These are phyloP conservation scores for Ceramica pisi DNA, from an alignment of 2,888 invertebrate species.

Conservation along the genomic window DNA sequence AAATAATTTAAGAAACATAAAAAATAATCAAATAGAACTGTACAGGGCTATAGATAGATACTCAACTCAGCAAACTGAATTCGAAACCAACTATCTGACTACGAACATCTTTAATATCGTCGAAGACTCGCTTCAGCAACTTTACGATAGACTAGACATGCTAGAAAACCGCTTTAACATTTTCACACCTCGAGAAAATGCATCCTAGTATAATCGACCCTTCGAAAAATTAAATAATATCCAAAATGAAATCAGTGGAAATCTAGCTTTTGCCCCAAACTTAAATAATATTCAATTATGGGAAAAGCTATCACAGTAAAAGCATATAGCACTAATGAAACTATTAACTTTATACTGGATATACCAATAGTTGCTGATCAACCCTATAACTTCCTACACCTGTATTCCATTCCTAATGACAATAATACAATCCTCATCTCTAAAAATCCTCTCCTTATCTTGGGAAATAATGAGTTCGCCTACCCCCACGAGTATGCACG, in stretches of 20 bases:
- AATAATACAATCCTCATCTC: slow-evolving; percentile 58
- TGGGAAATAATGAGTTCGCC: slow-evolving; percentile 66
- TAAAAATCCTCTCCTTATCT: slow-evolving; percentile 61
- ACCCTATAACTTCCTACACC: slow-evolving; percentile 54
- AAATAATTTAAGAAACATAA: slow-evolving; percentile 4
- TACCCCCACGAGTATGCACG: slow-evolving; percentile 62
- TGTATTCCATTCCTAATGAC: slow-evolving; percentile 61
- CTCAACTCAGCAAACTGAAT: slow-evolving; percentile 12
- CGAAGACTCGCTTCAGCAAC: slow-evolving; percentile 33
- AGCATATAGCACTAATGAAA: slow-evolving; percentile 55
- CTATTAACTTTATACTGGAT: slow-evolving; percentile 59
- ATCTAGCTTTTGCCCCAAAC: slow-evolving; percentile 11
- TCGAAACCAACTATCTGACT: slow-evolving; percentile 34
- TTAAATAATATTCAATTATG: slow-evolving; percentile 11
- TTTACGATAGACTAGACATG: slow-evolving; percentile 40
- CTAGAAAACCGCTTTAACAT: slow-evolving; percentile 43
- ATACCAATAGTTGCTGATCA: slow-evolving; percentile 59
- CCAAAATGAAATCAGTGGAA: slow-evolving; percentile 33
- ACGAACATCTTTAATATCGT: slow-evolving; percentile 30
- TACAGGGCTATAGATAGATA: slow-evolving; percentile 37
- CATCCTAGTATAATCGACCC: slow-evolving; percentile 50
- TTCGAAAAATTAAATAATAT: slow-evolving; percentile 38
- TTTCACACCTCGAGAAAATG: slow-evolving; percentile 33
- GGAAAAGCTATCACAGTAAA: slow-evolving; percentile 49
- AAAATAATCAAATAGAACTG: slow-evolving; percentile 31